Evolutionary conservation across 2,797 vertebrate species (phyloP).

Genomic region (Schizopygopsis pylzovi): DNA sequence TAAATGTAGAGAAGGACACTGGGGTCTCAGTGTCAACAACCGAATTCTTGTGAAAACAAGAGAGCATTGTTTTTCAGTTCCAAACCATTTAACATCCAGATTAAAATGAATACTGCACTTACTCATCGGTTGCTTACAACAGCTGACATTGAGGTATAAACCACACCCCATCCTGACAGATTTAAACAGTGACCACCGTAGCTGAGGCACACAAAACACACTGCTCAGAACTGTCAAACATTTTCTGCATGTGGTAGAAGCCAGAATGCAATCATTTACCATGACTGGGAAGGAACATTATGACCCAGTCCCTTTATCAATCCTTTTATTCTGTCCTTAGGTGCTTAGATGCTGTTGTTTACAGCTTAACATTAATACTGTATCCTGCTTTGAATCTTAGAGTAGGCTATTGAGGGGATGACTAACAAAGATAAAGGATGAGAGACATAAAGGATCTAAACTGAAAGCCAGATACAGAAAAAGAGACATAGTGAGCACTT

Average conservation of each 20-base stretch:
- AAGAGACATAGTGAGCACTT: not conserved
- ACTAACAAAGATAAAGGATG: not conserved
- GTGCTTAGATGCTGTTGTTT: not conserved
- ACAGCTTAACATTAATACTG: not conserved
- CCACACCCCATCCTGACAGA: slow-evolving; percentile 11
- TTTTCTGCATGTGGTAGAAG: not conserved
- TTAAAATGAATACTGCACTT: slow-evolving; percentile 6
- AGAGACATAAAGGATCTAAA: slow-evolving; percentile 13
- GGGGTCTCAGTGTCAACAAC: slow-evolving; percentile 18
- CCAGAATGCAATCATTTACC: not conserved
- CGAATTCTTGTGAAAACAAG: slow-evolving; percentile 22
- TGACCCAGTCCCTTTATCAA: not conserved
- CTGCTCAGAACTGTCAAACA: not conserved
- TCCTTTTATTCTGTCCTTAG: not conserved
- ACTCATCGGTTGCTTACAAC: not conserved
- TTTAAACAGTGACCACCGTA: slow-evolving; percentile 17
- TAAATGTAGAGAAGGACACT: not conserved
- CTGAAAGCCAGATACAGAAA: not conserved
- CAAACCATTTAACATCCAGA: slow-evolving; percentile 25
- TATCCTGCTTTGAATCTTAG: not conserved
- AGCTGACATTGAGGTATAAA: slow-evolving; percentile 40
- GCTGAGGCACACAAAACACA: slow-evolving; percentile 14
- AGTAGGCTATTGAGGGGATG: too few relatives aligned
- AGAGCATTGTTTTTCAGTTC: slow-evolving; percentile 27
- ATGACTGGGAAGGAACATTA: not conserved